phyloP scores from a whole-genome alignment of 1,140 invertebrate genomes.

The Xylocopa sonorina region DNA sequence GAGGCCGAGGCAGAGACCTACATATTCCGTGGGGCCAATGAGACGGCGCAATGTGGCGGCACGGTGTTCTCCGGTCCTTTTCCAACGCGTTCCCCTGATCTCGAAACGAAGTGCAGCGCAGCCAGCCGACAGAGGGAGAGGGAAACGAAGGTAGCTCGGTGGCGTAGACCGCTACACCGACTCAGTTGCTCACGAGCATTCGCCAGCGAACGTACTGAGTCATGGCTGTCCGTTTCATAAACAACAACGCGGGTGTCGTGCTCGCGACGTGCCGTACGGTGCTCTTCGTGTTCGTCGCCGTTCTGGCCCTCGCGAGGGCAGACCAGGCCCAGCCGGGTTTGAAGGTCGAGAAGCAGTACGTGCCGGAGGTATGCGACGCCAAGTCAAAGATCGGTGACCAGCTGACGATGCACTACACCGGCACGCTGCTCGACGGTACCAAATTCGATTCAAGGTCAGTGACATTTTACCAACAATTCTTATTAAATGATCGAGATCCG shows the following conservation, averaged over 20 bases:
- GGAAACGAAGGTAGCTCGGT: conserved; percentile 59
- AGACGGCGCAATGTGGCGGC: conserved; percentile 81
- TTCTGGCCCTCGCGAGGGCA: conserved; percentile 51
- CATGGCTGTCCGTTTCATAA: conserved; percentile 45
- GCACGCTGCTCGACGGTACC: conserved; percentile 92
- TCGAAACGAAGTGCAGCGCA: conserved; percentile 40
- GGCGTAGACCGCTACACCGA: conserved; percentile 55
- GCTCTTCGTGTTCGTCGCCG: conserved; percentile 40
- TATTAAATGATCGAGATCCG: too few species aligned
- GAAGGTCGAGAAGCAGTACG: conserved; percentile 91
- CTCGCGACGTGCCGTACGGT: conserved; percentile 56
- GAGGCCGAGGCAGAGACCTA: conserved; percentile 74
- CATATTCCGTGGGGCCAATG: conserved; percentile 81
- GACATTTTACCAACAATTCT: neutral
- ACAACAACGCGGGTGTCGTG: conserved; percentile 52
- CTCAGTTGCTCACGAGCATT: conserved; percentile 73
- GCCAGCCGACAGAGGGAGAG: conserved; percentile 23
- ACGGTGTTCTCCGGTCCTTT: conserved; percentile 46
- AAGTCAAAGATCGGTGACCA: conserved; percentile 94
- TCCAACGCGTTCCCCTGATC: conserved; percentile 46
- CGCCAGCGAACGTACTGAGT: conserved; percentile 51
- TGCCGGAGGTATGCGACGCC: conserved; percentile 90
- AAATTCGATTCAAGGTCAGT: conserved; percentile 97
- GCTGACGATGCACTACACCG: conserved; percentile 97
- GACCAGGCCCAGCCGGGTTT: conserved; percentile 79